Base-by-base conservation (phyloP, 2,113 vertebrate species). In the Callaeas wilsoni region DNA sequence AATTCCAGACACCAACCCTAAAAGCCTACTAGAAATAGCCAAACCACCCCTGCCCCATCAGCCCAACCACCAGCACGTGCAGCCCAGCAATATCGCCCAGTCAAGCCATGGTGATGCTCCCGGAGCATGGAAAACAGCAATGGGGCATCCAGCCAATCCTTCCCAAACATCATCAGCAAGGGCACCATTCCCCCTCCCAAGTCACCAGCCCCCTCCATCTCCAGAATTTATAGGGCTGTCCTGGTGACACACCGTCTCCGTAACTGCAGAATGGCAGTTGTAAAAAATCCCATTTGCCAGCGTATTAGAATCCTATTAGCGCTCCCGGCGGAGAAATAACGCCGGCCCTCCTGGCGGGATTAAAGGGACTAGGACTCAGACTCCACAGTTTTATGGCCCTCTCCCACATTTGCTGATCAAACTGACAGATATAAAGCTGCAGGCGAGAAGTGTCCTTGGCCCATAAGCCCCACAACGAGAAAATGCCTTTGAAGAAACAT, bases 221-320 rank as follows among this genome's bases (percentile, higher is more conserved):
- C 33, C 37, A 30, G 93, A 77, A 98, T 98, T 98, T 98, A 98
- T 89, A 44, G 94, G 97, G 94, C 97, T 95, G 97, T 97, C 94
- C 97, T 4, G 44, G 96, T 74, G 89, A 97, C 97, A 97, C 87
- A 83, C 82, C 95, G 7, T 74, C 97, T 97, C 96, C 62, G 97
- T 97, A 94, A 98, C 85, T 73, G 95, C 97, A 95, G 97, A 98
- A 98, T 97, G 98, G 97, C 97, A 96, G 98, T 96, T 98, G 98
- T 98, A 98, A 98, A 98, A 98, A 98, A 98, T 98, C 96, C 98
- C 98, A 98, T 98, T 98, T 98, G 97, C 98, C 93, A 94, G 97
- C 89, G 78, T 97, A 98, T 98, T 98, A 98, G 98, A 98, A 98
- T 98, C 97, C 98, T 95, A 98, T 98, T 98, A 98, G 96, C 68